A percentile compares a stretch with the other conserved stretches of the same genome.
Conservation (phyloP, 2,888 invertebrate genomes). For the Leptinotarsa tumamoca region DNA sequence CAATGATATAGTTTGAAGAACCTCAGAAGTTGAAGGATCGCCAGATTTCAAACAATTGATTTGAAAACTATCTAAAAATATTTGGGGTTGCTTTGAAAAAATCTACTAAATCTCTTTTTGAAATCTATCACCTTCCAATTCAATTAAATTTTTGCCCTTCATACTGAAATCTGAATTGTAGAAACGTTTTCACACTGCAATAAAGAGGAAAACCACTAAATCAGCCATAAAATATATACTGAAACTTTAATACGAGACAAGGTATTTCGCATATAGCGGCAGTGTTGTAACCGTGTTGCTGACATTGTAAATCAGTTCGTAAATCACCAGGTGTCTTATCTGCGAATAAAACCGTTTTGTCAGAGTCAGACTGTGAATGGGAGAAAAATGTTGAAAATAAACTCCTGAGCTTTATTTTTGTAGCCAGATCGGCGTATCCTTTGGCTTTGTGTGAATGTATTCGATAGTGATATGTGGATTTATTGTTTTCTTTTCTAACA, state of each 20-base stretch:
- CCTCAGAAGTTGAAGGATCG: too few species aligned
- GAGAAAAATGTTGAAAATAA: slow-evolving; percentile 18
- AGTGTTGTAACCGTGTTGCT: not conserved
- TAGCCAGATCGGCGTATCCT: not conserved
- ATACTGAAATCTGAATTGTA: too few species aligned
- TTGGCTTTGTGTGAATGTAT: slow-evolving; percentile 17
- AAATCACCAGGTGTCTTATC: slow-evolving; percentile 9
- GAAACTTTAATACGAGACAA: not conserved
- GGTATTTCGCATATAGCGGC: not conserved
- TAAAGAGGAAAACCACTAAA: too few species aligned
- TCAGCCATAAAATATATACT: not conserved
- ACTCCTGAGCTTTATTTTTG: slow-evolving; percentile 1
- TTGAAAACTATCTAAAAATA: too few species aligned
- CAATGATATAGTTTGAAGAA: too few species aligned
- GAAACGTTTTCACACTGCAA: too few species aligned
- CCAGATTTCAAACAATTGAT: too few species aligned
- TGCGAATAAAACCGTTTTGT: not conserved
- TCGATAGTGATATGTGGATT: slow-evolving; percentile 13
- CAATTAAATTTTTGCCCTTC: too few species aligned
- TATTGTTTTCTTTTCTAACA: not conserved
- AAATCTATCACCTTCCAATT: too few species aligned
- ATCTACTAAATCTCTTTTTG: too few species aligned
- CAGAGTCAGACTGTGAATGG: not conserved
- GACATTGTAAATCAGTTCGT: not conserved
- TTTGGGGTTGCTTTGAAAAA: too few species aligned